Conservation (phyloP, 1,140 invertebrate species). For the Calycopis cecrops region DNA sequence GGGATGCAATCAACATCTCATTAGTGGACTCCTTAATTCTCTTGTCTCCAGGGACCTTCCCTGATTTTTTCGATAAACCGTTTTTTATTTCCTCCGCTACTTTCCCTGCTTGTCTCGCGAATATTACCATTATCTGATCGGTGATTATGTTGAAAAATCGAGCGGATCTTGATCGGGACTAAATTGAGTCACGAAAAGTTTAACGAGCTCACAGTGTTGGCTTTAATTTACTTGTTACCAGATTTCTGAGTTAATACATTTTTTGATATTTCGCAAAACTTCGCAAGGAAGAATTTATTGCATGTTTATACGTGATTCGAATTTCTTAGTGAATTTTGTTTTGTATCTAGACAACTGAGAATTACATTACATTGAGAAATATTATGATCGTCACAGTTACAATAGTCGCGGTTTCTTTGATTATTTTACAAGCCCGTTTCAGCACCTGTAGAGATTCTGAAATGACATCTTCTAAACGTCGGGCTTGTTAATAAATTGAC, state of each 20-base stretch:
- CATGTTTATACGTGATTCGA: not conserved
- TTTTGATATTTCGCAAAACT: not conserved
- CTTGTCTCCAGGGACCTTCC: slow-evolving; percentile 28
- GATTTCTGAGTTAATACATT: slow-evolving; percentile 24
- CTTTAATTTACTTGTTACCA: slow-evolving; percentile 23
- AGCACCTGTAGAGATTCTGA: no score
- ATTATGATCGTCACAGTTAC: no score
- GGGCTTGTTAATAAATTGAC: no score
- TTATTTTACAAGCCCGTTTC: no score
- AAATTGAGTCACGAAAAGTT: slow-evolving; percentile 45
- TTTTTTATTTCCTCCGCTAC: slow-evolving; percentile 40
- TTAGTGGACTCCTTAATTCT: slow-evolving; percentile 60
- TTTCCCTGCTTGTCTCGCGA: slow-evolving; percentile 33
- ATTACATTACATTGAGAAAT: no score
- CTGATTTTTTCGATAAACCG: slow-evolving; percentile 58
- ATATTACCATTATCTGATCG: slow-evolving; percentile 46
- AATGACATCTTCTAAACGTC: no score
- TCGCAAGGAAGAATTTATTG: not conserved
- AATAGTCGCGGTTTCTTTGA: no score
- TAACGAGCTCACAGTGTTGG: slow-evolving; percentile 44
- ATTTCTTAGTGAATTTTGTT: not conserved
- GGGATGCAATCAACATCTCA: slow-evolving; percentile 65
- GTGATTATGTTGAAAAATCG: slow-evolving; percentile 52
- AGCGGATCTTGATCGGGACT: slow-evolving; percentile 21
- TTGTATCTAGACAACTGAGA: no score